Conservation (phyloP, 2,888 invertebrate species). For the Alviniconcha strummeri region DNA sequence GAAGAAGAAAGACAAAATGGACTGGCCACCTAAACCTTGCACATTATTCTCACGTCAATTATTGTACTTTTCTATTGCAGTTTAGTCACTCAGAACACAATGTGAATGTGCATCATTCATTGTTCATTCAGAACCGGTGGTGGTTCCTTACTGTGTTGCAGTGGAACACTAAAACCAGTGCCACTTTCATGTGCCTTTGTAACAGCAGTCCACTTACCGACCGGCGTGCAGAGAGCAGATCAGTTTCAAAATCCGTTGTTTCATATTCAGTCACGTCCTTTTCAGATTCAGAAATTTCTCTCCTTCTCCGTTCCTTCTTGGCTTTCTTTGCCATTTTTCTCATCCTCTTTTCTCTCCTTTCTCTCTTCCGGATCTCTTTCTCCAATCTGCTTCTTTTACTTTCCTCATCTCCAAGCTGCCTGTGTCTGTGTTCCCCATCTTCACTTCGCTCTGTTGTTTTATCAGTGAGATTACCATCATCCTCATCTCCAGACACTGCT, state of each 20-base stretch:
- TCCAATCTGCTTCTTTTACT: not conserved
- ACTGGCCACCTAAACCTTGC: no score
- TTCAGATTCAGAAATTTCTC: not conserved
- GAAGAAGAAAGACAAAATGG: no score
- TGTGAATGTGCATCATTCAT: no score
- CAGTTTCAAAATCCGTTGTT: not conserved
- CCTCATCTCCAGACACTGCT: not conserved
- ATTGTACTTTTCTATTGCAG: no score
- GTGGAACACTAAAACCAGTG: no score
- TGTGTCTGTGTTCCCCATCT: not conserved
- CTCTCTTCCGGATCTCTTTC: slow-evolving; percentile 4
- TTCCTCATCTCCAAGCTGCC: no score
- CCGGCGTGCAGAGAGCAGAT: not conserved
- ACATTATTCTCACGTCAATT: no score
- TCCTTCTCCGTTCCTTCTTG: not conserved
- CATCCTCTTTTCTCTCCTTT: slow-evolving; percentile 3
- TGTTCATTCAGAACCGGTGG: no score
- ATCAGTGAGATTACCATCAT: not conserved
- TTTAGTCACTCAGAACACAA: no score
- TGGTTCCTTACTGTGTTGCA: no score
- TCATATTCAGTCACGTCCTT: not conserved
- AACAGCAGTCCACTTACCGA: not conserved
- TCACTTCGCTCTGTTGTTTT: not conserved
- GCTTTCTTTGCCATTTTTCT: not conserved
- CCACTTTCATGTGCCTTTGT: no score